Percentiles rank a stretch among this genome's conserved stretches.
Evolutionary conservation across 2,113 vertebrate genomes (phyloP).

Genomic region (Maccullochella peelii): DNA sequence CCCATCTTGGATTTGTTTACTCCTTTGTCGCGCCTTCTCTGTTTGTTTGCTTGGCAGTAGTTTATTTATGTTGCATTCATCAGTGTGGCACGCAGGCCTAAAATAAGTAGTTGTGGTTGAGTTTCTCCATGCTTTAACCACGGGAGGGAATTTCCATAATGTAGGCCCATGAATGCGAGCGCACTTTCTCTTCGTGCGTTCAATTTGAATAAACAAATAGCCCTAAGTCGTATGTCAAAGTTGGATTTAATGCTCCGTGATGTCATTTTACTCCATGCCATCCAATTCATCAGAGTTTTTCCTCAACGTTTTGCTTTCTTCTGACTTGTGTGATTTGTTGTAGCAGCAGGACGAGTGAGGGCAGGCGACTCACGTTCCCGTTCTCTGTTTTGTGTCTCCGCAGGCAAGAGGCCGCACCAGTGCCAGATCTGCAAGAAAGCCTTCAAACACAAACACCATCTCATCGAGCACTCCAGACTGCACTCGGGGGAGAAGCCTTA

Average conservation of each 20-base stretch:
- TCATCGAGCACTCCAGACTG: conserved; percentile 98
- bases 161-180: conserved; percentile 69
- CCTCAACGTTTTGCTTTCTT: conserved; percentile 61
- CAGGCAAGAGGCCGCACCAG: conserved; percentile 99
- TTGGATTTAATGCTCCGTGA: conserved; percentile 60
- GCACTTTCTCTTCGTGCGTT: conserved; percentile 63
- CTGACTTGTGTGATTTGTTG: conserved; percentile 70
- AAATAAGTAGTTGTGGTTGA: conserved; percentile 74
- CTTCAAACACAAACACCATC: conserved; percentile 99
- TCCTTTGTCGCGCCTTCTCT: conserved; percentile 61
- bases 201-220: conserved; percentile 76
- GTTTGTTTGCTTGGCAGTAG: conserved; percentile 76
- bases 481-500: conserved; percentile 99
- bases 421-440: conserved; percentile 99
- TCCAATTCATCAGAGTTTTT: conserved; percentile 65
- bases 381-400: conserved; percentile 78
- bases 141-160: conserved; percentile 80
- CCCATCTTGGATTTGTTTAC: conserved; percentile 67
- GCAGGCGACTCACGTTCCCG: conserved; percentile 46
- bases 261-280: conserved; percentile 71
- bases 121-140: conserved; percentile 74
- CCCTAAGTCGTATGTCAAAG: conserved; percentile 50
- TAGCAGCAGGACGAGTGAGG: conserved; percentile 10
- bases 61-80: conserved; percentile 80
- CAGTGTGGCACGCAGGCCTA: conserved; percentile 57